Percentiles rank a stretch among this genome's conserved stretches.
phyloP scores from a whole-genome alignment of 2,888 invertebrate genomes.

The Morpho deidamia region DNA sequence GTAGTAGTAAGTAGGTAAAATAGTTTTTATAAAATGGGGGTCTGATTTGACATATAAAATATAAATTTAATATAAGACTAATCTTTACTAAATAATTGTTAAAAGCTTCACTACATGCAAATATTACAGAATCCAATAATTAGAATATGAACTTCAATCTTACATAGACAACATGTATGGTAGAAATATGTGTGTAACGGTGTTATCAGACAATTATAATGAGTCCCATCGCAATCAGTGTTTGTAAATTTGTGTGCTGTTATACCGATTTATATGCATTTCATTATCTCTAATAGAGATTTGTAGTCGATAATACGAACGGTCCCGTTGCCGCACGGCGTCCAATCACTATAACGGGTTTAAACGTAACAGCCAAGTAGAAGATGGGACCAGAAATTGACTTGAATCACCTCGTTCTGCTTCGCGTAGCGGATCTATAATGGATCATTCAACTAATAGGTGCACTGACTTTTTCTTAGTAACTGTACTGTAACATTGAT shows the following conservation, averaged over 20 bases:
- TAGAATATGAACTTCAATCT: no score
- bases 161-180: no score
- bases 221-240: no score
- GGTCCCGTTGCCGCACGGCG: slow-evolving; percentile 22
- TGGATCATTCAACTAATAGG: slow-evolving; percentile 26
- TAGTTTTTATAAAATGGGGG: no score
- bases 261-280: neutral
- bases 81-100: no score
- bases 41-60: no score
- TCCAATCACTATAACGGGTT: slow-evolving; percentile 29
- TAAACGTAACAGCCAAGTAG: slow-evolving; percentile 23
- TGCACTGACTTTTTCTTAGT: slow-evolving; percentile 24
- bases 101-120: no score
- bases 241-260: neutral
- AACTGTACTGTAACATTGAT: slow-evolving; percentile 23
- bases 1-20: no score
- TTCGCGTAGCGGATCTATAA: slow-evolving; percentile 34
- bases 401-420: slow-evolving; percentile 29
- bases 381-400: slow-evolving; percentile 30
- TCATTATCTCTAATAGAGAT: neutral
- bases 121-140: no score
- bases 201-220: no score
- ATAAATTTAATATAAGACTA: no score
- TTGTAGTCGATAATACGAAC: slow-evolving; percentile 4
- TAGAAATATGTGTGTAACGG: no score